These are phyloP conservation scores for Motacilla tschutschensis DNA, from an alignment of 2,113 vertebrate species.

Conservation along the genomic window DNA sequence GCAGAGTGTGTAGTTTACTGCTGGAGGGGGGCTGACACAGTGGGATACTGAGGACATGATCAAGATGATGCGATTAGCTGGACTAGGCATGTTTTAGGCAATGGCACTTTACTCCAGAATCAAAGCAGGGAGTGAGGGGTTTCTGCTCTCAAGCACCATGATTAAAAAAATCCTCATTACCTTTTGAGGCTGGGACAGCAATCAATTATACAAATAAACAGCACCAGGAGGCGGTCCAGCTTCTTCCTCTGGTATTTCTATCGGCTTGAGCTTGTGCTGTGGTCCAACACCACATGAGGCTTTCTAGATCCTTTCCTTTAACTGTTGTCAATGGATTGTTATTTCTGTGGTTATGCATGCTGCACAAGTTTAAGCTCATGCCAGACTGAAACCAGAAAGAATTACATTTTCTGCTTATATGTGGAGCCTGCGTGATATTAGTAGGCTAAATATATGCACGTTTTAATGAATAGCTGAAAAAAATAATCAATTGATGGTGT, in stretches of 20 bases:
- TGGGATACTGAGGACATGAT: not conserved
- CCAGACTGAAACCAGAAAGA: not conserved
- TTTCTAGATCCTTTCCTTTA: not conserved
- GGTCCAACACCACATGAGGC: not conserved
- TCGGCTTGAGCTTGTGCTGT: not conserved
- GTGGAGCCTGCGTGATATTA: not conserved
- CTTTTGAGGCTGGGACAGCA: not conserved
- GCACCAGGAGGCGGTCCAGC: not conserved
- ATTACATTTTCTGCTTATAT: not conserved
- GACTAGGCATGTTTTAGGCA: not conserved
- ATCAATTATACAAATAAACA: not conserved
- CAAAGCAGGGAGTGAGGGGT: not conserved
- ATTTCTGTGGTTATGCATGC: not conserved
- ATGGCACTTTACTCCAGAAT: not conserved
- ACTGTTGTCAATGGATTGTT: not conserved
- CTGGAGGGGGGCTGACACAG: not conserved
- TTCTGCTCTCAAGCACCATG: not conserved
- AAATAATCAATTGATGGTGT: not conserved
- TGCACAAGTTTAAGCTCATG: not conserved
- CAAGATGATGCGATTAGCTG: not conserved
- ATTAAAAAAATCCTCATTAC: not conserved
- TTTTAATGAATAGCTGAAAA: not conserved
- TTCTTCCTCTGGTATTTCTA: not conserved
- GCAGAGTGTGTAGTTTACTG: not conserved
- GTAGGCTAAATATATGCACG: not conserved